Conservation (phyloP, 1,140 invertebrate species). For the Aphis gossypii region DNA sequence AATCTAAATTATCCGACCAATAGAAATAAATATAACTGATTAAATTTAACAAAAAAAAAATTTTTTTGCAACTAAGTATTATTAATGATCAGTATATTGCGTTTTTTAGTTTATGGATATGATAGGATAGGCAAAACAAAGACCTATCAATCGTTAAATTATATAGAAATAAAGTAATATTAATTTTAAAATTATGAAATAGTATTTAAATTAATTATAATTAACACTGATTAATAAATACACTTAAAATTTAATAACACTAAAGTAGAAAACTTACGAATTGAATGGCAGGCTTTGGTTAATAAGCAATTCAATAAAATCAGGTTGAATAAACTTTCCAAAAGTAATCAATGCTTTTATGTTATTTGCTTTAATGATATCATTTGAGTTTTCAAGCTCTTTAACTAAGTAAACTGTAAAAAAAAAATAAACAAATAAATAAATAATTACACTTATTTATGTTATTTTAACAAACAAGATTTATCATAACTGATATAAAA, state of each 20-base stretch:
- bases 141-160: neutral
- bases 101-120: no score
- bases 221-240: neutral
- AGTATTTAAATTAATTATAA: neutral
- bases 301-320: constrained; percentile 52
- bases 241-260: neutral
- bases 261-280: neutral
- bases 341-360: constrained; percentile 43
- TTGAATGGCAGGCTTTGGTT: constrained; percentile 45
- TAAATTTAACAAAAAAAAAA: no score
- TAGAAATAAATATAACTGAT: no score
- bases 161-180: neutral
- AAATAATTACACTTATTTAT: neutral
- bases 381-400: constrained; percentile 31
- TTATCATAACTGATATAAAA: neutral
- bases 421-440: neutral
- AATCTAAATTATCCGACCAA: no score
- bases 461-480: neutral
- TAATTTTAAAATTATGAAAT: neutral
- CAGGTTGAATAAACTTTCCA: constrained; percentile 27
- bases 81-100: neutral
- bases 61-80: neutral
- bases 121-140: neutral
- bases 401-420: constrained; percentile 19
- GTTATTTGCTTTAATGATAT: constrained; percentile 38